Base-by-base conservation (phyloP, 2,888 invertebrate genomes). In the Parochlus steinenii region DNA sequence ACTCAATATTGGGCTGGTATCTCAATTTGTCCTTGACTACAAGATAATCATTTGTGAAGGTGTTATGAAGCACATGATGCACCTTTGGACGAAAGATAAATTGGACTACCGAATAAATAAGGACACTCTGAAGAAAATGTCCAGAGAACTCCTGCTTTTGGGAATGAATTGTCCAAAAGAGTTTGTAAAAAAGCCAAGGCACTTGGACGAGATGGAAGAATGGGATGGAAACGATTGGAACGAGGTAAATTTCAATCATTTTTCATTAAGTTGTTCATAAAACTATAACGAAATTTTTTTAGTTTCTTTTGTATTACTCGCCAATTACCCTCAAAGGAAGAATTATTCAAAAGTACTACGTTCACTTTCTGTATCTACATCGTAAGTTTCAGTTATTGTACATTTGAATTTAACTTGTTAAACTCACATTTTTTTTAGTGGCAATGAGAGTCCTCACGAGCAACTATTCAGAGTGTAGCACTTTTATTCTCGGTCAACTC, bases 1-100 rank as follows among this genome's bases (percentile, higher is more conserved):
- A 32, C 24, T 39, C 3, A 34, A 39, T 15, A 31, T 40, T 29
- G 39, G 40, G 11, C 28, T 42, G n/a, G 39, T 42, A 15, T 37
- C 42, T 4, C 39, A 42, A 33, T 27, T 41, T n/a, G 38, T 30
- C 7, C 25, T 42, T 12, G 42, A 42, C 20, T 42, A 42, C 14
- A 39, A 39, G 22, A n/a, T 39, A 11, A 33, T 37, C 3, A 39
- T 42, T 19, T 40, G 39, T 11, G 28, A 35, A 7, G 42, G 42
- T 5, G 39, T 42, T 15, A 42, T 42, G 40, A 39, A 37, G 26
- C 37, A 31, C 7, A 19, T 42, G 11, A 29, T 42, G 20, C 30
- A 39, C 5, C 17, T 42, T 4, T 42, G 42, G 42, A 28, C 31
- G 17, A 17, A 18, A 4, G 42, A 40, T n/a, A 38, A 38, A 25